Evolutionary conservation across 2,888 invertebrate genomes (phyloP).

Genomic region (Chrysolina oricalcia): DNA sequence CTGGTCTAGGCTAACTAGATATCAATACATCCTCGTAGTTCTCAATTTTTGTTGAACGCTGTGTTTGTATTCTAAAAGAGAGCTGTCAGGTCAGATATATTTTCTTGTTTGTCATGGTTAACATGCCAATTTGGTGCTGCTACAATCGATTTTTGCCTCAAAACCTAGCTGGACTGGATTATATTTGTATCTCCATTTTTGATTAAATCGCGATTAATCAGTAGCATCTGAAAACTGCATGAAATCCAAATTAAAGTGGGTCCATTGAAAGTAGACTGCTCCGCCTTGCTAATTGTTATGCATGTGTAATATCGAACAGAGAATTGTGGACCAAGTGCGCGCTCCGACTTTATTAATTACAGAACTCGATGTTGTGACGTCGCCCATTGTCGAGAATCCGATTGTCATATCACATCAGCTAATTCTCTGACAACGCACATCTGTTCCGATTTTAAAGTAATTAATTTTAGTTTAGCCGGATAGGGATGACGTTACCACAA

Average conservation of each 20-base stretch:
- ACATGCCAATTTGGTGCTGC: no score
- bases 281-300: slow-evolving; percentile 36
- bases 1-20: no score
- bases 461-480: slow-evolving; percentile 38
- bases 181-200: not conserved
- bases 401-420: slow-evolving; percentile 69
- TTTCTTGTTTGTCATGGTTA: no score
- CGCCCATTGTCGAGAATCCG: slow-evolving; percentile 68
- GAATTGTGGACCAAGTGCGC: slow-evolving; percentile 52
- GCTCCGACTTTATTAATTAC: slow-evolving; percentile 70
- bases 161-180: no score
- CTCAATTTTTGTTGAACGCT: no score
- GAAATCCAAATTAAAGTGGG: slow-evolving; percentile 29
- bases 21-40: no score
- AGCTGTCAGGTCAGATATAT: no score
- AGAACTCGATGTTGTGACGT: slow-evolving; percentile 70
- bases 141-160: no score
- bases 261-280: slow-evolving; percentile 7
- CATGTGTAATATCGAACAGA: slow-evolving; percentile 42
- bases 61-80: no score
- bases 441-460: slow-evolving; percentile 59
- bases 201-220: slow-evolving; percentile 38
- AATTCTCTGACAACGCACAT: slow-evolving; percentile 64
- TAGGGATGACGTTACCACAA: not conserved
- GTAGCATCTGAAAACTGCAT: not conserved